Evolutionary conservation across 35 echinoderm and acorn worm genomes (phyloP).

Genomic region (Apostichopus californicus): DNA sequence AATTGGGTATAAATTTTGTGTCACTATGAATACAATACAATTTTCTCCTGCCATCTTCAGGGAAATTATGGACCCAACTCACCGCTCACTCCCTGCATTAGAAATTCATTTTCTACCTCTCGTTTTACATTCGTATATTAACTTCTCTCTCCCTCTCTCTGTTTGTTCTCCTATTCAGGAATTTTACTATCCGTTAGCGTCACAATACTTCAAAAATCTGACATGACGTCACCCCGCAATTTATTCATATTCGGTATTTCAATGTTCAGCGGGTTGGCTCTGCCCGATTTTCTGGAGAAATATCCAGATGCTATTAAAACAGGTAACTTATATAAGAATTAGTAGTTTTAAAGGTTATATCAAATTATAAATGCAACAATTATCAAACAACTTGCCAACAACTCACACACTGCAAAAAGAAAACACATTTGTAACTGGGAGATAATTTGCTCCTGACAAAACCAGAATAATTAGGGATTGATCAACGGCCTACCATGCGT

Average conservation of each 20-base stretch:
- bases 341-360: neutral
- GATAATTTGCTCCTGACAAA: too few species aligned
- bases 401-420: too few species aligned
- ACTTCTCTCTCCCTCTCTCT: neutral
- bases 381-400: too few species aligned
- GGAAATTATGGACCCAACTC: too few species aligned
- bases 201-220: neutral
- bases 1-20: too few species aligned
- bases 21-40: too few species aligned
- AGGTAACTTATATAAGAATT: neutral
- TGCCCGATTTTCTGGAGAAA: neutral
- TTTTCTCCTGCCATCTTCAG: too few species aligned
- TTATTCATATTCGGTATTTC: conserved; percentile 31
- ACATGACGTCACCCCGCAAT: conserved; percentile 28
- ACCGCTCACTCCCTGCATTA: neutral
- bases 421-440: too few species aligned
- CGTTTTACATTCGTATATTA: neutral
- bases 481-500: too few species aligned
- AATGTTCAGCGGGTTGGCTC: neutral
- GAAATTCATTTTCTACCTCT: neutral
- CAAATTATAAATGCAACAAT: neutral
- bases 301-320: conserved; percentile 28
- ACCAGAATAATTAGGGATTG: too few species aligned
- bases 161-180: neutral
- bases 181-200: conserved; percentile 29